Evolutionary conservation across 2,113 vertebrate species (phyloP).

Genomic region (Neotoma lepida): DNA sequence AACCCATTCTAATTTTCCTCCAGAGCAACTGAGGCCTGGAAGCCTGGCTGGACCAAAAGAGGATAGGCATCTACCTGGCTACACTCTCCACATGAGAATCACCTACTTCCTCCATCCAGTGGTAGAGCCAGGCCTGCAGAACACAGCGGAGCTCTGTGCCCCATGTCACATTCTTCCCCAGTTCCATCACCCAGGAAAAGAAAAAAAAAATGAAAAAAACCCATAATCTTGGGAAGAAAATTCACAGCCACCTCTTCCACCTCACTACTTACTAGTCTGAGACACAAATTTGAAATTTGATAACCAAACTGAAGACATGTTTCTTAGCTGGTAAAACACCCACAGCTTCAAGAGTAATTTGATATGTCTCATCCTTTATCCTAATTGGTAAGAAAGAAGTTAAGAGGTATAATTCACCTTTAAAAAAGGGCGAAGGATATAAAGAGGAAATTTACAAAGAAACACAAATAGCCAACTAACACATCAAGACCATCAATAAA

Average conservation of each 20-base stretch:
- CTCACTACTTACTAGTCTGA: not conserved
- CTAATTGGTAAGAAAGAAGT: not conserved
- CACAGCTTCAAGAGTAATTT: not conserved
- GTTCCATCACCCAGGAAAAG: not conserved
- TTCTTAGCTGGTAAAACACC: not conserved
- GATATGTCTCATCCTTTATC: not conserved
- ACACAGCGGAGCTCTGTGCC: not conserved
- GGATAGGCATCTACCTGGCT: not conserved
- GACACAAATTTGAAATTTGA: conserved; percentile 24
- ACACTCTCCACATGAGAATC: not conserved
- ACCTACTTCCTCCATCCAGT: not conserved
- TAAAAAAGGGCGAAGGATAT: not conserved
- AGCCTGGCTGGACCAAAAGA: not conserved
- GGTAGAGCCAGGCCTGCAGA: not conserved
- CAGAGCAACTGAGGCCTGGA: not conserved
- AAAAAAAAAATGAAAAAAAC: not conserved
- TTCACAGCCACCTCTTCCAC: not conserved
- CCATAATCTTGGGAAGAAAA: not conserved
- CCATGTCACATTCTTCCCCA: not conserved
- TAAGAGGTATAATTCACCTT: not conserved
- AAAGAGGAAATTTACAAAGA: conserved; percentile 25
- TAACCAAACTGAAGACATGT: not conserved
- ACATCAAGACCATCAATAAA: conserved; percentile 49
- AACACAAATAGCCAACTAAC: not conserved
- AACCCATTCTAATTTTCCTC: not conserved